Evolutionary conservation across 2,888 invertebrate genomes (phyloP).

Genomic region (Ligdia adustata): DNA sequence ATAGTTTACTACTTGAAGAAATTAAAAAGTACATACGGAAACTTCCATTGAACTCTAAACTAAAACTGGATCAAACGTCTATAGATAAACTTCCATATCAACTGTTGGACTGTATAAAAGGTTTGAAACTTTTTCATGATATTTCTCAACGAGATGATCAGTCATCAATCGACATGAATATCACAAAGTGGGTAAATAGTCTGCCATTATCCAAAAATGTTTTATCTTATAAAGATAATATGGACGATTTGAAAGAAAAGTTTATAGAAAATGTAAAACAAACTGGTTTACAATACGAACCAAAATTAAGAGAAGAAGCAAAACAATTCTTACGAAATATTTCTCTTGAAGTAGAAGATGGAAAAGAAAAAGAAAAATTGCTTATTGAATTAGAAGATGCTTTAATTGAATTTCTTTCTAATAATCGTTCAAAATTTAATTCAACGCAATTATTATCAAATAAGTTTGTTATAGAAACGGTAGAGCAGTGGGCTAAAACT

Average conservation of each 20-base stretch:
- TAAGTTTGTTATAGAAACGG: conserved; percentile 3
- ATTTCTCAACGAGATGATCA: conserved; percentile 22
- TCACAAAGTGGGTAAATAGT: conserved; percentile 2
- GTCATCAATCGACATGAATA: conserved; percentile 2
- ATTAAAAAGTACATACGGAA: conserved; percentile 36
- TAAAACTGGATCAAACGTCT: conserved; percentile 25
- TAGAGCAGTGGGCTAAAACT: conserved; percentile 11
- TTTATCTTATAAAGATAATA: conserved; percentile 2
- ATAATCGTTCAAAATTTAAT: not conserved
- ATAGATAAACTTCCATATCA: conserved; percentile 28
- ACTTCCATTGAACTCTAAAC: conserved; percentile 32
- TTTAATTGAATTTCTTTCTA: conserved; percentile 7
- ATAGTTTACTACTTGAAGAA: conserved; percentile 32
- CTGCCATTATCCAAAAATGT: conserved; percentile 26
- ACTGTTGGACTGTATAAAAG: conserved; percentile 38
- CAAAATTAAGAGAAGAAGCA: conserved; percentile 20
- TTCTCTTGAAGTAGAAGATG: conserved; percentile 32
- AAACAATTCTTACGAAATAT: conserved; percentile 23
- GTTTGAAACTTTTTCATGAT: conserved; percentile 37
- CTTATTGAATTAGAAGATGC: conserved; percentile 25
- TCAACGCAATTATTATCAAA: not conserved
- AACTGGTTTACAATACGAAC: conserved; percentile 9
- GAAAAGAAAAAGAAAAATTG: conserved; percentile 7
- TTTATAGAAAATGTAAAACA: conserved; percentile 11
- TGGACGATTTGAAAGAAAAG: conserved; percentile 7